These are phyloP conservation scores for Aleiodes alternator DNA, from an alignment of 2,888 invertebrate species.

Conservation along the genomic window DNA sequence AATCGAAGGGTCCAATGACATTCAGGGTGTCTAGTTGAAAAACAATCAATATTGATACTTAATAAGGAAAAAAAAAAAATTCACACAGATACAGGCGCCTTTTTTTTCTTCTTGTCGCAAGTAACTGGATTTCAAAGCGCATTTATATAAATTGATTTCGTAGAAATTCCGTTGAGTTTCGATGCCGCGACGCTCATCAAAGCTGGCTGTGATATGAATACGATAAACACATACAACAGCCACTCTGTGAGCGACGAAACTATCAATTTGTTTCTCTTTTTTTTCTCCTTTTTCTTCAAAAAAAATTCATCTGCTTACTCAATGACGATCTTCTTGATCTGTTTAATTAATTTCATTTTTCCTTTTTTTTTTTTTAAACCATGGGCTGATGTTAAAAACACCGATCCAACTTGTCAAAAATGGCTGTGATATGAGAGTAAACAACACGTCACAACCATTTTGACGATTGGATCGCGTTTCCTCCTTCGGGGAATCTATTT, in stretches of 20 bases:
- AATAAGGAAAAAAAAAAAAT: not conserved
- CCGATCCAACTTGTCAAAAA: constrained; percentile 93
- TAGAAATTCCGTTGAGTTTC: constrained; percentile 33
- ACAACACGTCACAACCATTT: constrained; percentile 87
- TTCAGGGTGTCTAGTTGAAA: constrained; percentile 28
- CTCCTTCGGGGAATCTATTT: constrained; percentile 25
- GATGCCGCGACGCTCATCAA: constrained; percentile 90
- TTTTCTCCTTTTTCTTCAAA: constrained; percentile 17
- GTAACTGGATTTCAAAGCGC: not conserved
- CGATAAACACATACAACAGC: constrained; percentile 86
- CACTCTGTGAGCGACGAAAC: constrained; percentile 90
- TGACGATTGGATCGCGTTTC: constrained; percentile 81
- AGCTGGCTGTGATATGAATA: constrained; percentile 98
- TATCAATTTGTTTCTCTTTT: constrained; percentile 53
- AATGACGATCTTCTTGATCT: constrained; percentile 24
- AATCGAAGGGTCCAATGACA: constrained; percentile 7
- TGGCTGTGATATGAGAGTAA: constrained; percentile 91
- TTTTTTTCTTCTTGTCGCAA: not conserved
- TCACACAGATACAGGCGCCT: not conserved
- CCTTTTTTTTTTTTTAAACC: constrained; percentile 23
- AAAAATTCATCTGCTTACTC: not conserved
- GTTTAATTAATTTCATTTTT: constrained; percentile 28
- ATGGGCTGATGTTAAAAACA: constrained; percentile 72
- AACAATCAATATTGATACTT: not conserved
- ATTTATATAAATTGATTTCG: not conserved